These are phyloP conservation scores for Cyclophora punctaria DNA, from an alignment of 2,888 invertebrate genomes.

Conservation along the genomic window DNA sequence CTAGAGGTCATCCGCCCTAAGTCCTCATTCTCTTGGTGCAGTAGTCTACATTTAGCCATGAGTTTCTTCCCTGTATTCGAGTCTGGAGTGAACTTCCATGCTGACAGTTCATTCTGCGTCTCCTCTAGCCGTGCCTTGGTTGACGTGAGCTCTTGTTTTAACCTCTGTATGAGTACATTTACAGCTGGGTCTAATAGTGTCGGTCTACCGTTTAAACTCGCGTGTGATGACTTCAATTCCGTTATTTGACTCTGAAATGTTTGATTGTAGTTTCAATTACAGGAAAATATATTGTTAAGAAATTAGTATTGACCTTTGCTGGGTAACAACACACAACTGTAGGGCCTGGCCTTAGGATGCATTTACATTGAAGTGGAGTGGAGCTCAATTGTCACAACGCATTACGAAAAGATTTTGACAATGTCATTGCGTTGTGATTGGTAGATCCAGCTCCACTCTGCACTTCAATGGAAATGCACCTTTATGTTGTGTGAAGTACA, in stretches of 20 bases:
- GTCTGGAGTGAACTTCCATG: constrained; percentile 99
- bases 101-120: constrained; percentile 97
- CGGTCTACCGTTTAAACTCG: constrained; percentile 84
- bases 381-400: too few species aligned
- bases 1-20: constrained; percentile 96
- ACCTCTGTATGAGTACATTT: constrained; percentile 91
- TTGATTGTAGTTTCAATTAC: background rate
- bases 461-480: too few species aligned
- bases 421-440: too few species aligned
- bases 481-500: too few species aligned
- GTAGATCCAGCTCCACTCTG: too few species aligned
- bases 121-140: constrained; percentile 95
- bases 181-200: constrained; percentile 94
- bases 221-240: constrained; percentile 92
- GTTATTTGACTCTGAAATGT: constrained; percentile 89
- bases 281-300: too few species aligned
- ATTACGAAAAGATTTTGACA: too few species aligned
- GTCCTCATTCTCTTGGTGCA: constrained; percentile 98
- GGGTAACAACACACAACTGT: too few species aligned
- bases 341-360: too few species aligned
- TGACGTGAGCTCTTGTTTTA: constrained; percentile 91
- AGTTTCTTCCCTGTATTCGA: constrained; percentile 98
- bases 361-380: too few species aligned
- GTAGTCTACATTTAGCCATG: constrained; percentile 96
- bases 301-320: too few species aligned